Percentiles rank a stretch among this genome's conserved stretches.
These are phyloP conservation scores for Orius insidiosus DNA, from an alignment of 1,140 invertebrate genomes.

Conservation along the genomic window DNA sequence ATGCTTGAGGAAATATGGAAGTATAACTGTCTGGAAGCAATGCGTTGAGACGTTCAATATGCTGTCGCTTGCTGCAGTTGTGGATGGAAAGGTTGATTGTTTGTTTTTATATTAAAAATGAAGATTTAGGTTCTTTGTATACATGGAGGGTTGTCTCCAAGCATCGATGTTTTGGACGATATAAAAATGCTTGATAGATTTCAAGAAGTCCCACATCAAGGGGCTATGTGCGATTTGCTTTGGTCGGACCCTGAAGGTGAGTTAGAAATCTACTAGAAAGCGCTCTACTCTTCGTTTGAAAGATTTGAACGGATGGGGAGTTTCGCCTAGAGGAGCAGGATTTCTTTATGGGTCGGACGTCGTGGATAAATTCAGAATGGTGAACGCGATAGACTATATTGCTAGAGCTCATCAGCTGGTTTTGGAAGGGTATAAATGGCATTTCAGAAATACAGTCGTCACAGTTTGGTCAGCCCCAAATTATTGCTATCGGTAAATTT, in stretches of 20 bases:
- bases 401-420: conserved; percentile 97
- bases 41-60: conserved; percentile 99
- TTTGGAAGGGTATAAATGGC: conserved; percentile 99
- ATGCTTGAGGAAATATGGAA: conserved; percentile 96
- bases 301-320: conserved; percentile 58
- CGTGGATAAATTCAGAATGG: conserved; percentile 83
- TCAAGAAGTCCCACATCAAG: conserved; percentile 97
- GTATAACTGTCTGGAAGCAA: conserved; percentile 94
- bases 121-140: conserved; percentile 88
- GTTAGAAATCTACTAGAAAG: not conserved
- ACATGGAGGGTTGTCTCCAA: conserved; percentile 95
- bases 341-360: conserved; percentile 97
- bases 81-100: conserved; percentile 69
- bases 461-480: conserved; percentile 99
- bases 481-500: conserved; percentile 83
- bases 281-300: not conserved
- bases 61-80: conserved; percentile 91
- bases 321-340: conserved; percentile 91
- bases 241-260: conserved; percentile 97
- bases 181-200: conserved; percentile 97
- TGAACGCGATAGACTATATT: conserved; percentile 96
- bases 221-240: conserved; percentile 98
- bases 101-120: not conserved
- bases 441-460: conserved; percentile 94
- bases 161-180: conserved; percentile 95